A percentile compares a stretch with the other conserved stretches of the same genome.
phyloP scores from a whole-genome alignment of 2,888 invertebrate genomes.

The Acronicta aceris region DNA sequence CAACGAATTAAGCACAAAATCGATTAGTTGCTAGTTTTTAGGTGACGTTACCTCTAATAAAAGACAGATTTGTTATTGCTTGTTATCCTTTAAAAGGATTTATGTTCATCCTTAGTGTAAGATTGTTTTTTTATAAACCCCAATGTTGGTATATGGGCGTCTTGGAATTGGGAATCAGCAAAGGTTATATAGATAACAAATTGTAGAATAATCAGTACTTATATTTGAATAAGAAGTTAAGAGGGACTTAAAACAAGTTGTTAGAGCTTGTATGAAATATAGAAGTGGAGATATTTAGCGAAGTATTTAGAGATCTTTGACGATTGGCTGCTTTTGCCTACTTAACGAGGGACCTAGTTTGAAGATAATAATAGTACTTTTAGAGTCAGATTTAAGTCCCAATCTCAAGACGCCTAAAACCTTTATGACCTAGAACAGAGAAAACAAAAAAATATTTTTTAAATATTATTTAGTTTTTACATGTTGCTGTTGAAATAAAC shows the following conservation, averaged over 20 bases:
- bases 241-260: conserved; percentile 26
- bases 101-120: conserved; percentile 79
- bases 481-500: conserved; percentile 81
- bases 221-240: conserved; percentile 34
- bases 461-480: conserved; percentile 80
- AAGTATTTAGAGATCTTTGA: conserved; percentile 51
- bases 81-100: conserved; percentile 88
- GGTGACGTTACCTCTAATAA: conserved; percentile 79
- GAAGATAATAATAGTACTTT: conserved; percentile 58
- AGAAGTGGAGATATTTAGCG: conserved; percentile 30
- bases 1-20: conserved; percentile 77
- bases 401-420: conserved; percentile 43
- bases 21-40: conserved; percentile 77
- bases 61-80: conserved; percentile 84
- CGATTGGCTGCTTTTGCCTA: conserved; percentile 47
- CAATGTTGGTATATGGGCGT: conserved; percentile 43
- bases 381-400: conserved; percentile 49
- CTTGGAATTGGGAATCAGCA: conserved; percentile 36
- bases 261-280: conserved; percentile 34
- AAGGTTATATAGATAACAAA: conserved; percentile 42
- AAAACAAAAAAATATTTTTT: conserved; percentile 73
- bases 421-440: conserved; percentile 71
- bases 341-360: conserved; percentile 54
- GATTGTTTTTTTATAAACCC: conserved; percentile 71
- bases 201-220: conserved; percentile 45